Conservation (phyloP, 2,888 invertebrate genomes). For the Hirtodrosophila cameraria region DNA sequence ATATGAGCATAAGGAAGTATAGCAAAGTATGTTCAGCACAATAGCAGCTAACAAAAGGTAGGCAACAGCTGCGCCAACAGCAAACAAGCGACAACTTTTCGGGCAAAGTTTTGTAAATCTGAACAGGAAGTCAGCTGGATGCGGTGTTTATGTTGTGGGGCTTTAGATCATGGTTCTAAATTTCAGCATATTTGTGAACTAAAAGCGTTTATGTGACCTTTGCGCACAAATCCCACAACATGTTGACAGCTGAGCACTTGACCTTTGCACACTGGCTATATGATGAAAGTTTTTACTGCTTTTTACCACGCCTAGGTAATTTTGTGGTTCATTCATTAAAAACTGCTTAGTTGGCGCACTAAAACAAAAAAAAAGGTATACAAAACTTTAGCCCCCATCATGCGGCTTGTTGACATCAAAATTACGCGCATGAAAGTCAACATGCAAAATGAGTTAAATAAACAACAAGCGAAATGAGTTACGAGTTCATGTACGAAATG, state of each 20-base stretch:
- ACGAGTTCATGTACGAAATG: conserved; percentile 33
- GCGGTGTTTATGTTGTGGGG: background rate
- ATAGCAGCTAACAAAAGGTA: conserved; percentile 15
- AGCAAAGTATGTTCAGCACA: conserved; percentile 42
- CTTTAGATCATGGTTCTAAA: conserved; percentile 17
- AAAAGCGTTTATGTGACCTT: conserved; percentile 12
- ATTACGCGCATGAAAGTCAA: conserved; percentile 76
- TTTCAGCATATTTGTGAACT: conserved; percentile 15
- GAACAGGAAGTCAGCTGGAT: conserved; percentile 3
- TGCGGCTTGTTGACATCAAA: conserved; percentile 66
- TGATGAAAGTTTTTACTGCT: conserved; percentile 11
- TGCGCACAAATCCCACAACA: conserved; percentile 18
- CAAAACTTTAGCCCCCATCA: conserved; percentile 12
- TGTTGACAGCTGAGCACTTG: conserved; percentile 45
- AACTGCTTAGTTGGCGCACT: conserved; percentile 66
- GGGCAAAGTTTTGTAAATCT: conserved; percentile 24
- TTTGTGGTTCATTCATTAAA: conserved; percentile 69
- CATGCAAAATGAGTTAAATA: conserved; percentile 67
- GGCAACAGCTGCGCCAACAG: conserved; percentile 31
- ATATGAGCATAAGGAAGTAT: conserved; percentile 43
- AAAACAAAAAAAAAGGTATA: conserved; percentile 17
- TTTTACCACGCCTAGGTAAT: conserved; percentile 47
- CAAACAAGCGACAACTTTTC: conserved; percentile 6
- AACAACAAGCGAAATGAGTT: conserved; percentile 55
- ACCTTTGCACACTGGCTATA: conserved; percentile 41